phyloP scores from a whole-genome alignment of 2,797 vertebrate species.

The Premnoplex brunnescens region DNA sequence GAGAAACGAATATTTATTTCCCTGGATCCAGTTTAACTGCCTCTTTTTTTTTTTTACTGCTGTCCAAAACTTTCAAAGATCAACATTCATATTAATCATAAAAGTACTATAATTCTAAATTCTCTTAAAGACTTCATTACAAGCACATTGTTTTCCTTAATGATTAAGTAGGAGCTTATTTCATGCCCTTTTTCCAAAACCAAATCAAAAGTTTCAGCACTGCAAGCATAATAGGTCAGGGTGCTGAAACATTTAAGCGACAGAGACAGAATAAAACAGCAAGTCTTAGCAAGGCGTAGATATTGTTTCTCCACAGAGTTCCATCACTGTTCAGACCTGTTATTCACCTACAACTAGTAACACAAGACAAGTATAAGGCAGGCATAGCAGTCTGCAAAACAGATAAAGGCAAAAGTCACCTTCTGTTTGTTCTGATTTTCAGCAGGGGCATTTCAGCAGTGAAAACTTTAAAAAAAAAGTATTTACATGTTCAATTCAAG shows the following conservation, averaged over 20 bases:
- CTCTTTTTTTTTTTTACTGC: not conserved
- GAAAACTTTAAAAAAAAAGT: not conserved
- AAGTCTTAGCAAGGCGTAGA: not conserved
- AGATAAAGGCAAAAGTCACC: not conserved
- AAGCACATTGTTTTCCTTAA: not conserved
- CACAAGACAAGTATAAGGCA: not conserved
- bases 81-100: not conserved
- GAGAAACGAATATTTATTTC: not conserved
- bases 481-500: not conserved
- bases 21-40: not conserved
- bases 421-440: not conserved
- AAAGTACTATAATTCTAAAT: not conserved
- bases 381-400: not conserved
- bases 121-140: not conserved
- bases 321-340: not conserved
- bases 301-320: not conserved
- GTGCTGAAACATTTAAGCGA: not conserved
- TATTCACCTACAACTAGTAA: constrained; percentile 2
- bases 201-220: not conserved
- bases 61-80: not conserved
- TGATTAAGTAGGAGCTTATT: not conserved
- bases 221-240: not conserved
- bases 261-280: not conserved
- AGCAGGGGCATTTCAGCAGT: not conserved
- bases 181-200: not conserved